Evolutionary conservation across 2,888 invertebrate genomes (phyloP), one percentile per base, ranked within the genome.

Genomic region (Nebria salina): DNA sequence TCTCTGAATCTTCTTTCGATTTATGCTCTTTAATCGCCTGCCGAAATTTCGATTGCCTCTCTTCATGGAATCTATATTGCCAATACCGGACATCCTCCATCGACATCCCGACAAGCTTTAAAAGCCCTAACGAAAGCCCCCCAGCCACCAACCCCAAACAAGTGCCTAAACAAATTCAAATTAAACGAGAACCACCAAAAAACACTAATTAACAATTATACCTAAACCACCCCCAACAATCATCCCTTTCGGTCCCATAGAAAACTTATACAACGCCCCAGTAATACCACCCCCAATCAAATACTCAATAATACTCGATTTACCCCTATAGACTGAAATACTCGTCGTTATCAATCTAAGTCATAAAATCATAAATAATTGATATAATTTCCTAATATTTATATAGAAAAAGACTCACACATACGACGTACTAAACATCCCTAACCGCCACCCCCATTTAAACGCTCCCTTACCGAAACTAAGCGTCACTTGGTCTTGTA

Each of bases 391-490:
- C 7, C 7, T 8, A 66, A 73, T 72, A 26, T 65, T 9, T 9
- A 72, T 72, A 26, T 7, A 41, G 1, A 1, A 13, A 25, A 41
- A 11, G 43, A 72, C 26, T 89, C 90, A 95, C 96, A 92, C 91
- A 88, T 94, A 96, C 15, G 92, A 88, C 42, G 92, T 91, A 66
- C 93, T 91, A 85, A 96, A 96, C 0, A 92, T 86, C 6, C 91
- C 91, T 41, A 95, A 86, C 85, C 94, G 91, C 93, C 93, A 93
- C 3, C 93, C 93, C 92, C 94, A 94, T 84, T 90, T 91, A 15
- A 90, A 91, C 0, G 93, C 95, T n/a, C 95, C 95, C 88, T 91
- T 94, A 0, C 92, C 92, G 89, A 96, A 94, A 83, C 91, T 92
- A 20, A 93, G 74, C 0, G 92, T 93, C 0, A 95, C 93, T 86